A percentile compares a stretch with the other conserved stretches of the same genome.
Conservation (phyloP, 2,113 vertebrate species). For the Cyprinodon tularosa region DNA sequence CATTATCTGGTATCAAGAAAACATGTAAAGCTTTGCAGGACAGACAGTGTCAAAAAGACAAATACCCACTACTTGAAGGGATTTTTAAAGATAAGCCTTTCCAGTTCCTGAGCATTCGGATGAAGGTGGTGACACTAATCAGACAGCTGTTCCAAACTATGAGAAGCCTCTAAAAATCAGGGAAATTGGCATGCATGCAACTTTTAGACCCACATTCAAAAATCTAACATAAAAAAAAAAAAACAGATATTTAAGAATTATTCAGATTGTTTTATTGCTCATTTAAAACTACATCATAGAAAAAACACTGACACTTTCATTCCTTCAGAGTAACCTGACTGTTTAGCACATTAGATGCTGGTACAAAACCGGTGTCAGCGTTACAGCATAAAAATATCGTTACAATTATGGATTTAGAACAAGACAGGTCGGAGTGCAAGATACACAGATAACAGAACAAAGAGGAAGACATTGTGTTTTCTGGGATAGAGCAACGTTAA, state of each 20-base stretch:
- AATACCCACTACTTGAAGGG: background rate
- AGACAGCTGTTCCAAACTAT: background rate
- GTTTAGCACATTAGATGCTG: slow-evolving; percentile 33
- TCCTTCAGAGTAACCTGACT: slow-evolving; percentile 37
- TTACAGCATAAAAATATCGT: slow-evolving; percentile 30
- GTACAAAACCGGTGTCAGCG: slow-evolving; percentile 60
- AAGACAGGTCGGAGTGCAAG: slow-evolving; percentile 32
- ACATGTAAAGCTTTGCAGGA: background rate
- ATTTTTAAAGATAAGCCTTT: background rate
- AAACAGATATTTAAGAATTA: slow-evolving; percentile 42
- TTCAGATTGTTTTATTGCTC: slow-evolving; percentile 58
- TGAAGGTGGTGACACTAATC: background rate
- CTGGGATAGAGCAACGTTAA: slow-evolving; percentile 10
- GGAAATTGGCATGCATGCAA: background rate
- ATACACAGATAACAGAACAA: slow-evolving; percentile 49
- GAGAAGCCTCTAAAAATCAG: background rate
- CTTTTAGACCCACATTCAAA: no score
- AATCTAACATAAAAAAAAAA: background rate
- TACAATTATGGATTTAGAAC: slow-evolving; percentile 31
- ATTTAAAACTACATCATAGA: slow-evolving; percentile 49
- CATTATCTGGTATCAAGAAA: background rate
- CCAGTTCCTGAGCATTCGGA: background rate
- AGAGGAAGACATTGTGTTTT: slow-evolving; percentile 50
- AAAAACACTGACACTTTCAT: slow-evolving; percentile 23
- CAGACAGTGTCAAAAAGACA: background rate